These are phyloP conservation scores for Coelinius sp. DNA, from an alignment of 2,888 invertebrate genomes.

Conservation along the genomic window DNA sequence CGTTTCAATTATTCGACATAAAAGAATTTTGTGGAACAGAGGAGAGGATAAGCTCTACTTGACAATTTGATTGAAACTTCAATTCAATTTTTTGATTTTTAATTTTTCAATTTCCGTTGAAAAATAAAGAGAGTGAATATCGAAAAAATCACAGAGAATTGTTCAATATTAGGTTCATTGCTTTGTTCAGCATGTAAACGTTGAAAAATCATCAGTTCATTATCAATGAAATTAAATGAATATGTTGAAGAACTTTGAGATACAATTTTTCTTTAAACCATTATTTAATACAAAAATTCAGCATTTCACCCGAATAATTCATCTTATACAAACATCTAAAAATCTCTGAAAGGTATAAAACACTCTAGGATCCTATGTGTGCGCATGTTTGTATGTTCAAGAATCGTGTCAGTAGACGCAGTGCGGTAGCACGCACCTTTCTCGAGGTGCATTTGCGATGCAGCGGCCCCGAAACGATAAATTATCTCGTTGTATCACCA, in stretches of 20 bases:
- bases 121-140: no score
- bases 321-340: background rate
- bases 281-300: background rate
- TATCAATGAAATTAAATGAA: no score
- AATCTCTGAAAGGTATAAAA: background rate
- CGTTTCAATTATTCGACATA: conserved; percentile 25
- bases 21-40: background rate
- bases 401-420: conserved; percentile 54
- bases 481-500: conserved; percentile 24
- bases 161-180: no score
- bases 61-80: background rate
- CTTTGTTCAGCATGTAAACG: no score
- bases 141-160: no score
- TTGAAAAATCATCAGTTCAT: no score
- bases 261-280: background rate
- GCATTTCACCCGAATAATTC: background rate
- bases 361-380: background rate
- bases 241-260: no score
- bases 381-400: conserved; percentile 36
- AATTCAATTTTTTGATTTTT: background rate
- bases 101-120: no score
- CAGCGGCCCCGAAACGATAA: conserved; percentile 33
- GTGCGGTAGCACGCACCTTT: conserved; percentile 56
- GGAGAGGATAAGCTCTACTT: background rate
- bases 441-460: conserved; percentile 46